phyloP scores from a whole-genome alignment of 2,113 vertebrate genomes.

The Hypocryptadius cinnamomeus region DNA sequence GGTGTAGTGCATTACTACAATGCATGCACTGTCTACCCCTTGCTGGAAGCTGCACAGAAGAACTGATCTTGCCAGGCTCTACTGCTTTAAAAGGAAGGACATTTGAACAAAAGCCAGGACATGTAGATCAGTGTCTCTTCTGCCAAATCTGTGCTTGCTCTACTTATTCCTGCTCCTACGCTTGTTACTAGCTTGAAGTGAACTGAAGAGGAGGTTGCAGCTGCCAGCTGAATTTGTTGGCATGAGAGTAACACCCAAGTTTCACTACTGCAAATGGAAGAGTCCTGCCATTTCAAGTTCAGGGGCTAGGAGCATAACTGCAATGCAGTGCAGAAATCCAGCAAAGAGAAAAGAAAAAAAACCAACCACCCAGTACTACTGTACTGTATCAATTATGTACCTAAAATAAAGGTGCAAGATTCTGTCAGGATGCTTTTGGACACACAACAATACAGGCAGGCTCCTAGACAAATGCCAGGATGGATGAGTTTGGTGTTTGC shows the following conservation, averaged over 20 bases:
- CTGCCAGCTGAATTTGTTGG: background rate
- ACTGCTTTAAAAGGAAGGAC: background rate
- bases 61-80: background rate
- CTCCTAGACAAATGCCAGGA: background rate
- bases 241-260: background rate
- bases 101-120: background rate
- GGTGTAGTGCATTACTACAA: background rate
- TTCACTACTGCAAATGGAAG: background rate
- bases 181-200: background rate
- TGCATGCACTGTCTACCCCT: background rate
- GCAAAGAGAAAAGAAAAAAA: background rate
- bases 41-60: background rate
- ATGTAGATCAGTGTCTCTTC: background rate
- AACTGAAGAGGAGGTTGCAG: background rate
- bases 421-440: background rate
- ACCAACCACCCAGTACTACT: no score
- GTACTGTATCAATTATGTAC: background rate
- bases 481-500: background rate
- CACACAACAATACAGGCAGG: background rate
- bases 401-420: background rate
- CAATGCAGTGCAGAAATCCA: background rate
- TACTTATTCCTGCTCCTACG: background rate
- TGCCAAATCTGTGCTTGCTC: background rate
- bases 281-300: background rate
- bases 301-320: background rate